These are phyloP conservation scores for Arctia plantaginis DNA, from an alignment of 2,888 invertebrate genomes.

Conservation along the genomic window DNA sequence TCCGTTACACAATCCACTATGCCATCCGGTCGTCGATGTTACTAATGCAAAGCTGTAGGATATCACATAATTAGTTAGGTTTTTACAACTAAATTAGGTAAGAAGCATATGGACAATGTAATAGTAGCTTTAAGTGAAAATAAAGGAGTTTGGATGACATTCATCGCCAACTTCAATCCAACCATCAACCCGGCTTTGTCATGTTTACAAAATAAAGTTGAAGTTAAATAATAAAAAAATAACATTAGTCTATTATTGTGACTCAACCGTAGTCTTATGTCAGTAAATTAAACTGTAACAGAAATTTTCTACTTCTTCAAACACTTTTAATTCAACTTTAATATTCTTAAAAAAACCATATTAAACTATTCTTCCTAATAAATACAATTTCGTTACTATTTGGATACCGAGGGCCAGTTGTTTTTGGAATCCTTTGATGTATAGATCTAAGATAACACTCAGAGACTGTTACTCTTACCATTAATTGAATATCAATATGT, in stretches of 20 bases:
- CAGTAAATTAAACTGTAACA: not conserved
- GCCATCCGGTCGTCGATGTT: not conserved
- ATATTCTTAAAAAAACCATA: not conserved
- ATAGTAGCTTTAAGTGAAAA: too few relatives aligned
- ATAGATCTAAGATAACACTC: not conserved
- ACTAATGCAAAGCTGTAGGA: too few relatives aligned
- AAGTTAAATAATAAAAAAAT: too few relatives aligned
- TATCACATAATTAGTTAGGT: not conserved
- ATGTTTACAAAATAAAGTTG: too few relatives aligned
- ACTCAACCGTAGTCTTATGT: not conserved
- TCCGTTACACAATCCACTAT: too few relatives aligned
- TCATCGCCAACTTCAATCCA: too few relatives aligned
- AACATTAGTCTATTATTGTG: not conserved
- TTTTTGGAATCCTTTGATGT: not conserved
- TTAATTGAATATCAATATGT: constrained; percentile 54
- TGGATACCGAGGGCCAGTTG: not conserved
- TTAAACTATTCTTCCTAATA: not conserved
- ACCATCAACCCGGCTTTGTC: too few relatives aligned
- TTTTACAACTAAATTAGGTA: too few relatives aligned
- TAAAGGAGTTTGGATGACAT: not conserved
- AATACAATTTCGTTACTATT: not conserved
- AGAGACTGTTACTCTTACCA: constrained; percentile 9
- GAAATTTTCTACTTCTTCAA: not conserved
- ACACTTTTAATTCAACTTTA: not conserved
- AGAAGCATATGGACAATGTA: too few relatives aligned